Conservation (phyloP, 2,888 invertebrate genomes). For the Elaeidobius kamerunicus region DNA sequence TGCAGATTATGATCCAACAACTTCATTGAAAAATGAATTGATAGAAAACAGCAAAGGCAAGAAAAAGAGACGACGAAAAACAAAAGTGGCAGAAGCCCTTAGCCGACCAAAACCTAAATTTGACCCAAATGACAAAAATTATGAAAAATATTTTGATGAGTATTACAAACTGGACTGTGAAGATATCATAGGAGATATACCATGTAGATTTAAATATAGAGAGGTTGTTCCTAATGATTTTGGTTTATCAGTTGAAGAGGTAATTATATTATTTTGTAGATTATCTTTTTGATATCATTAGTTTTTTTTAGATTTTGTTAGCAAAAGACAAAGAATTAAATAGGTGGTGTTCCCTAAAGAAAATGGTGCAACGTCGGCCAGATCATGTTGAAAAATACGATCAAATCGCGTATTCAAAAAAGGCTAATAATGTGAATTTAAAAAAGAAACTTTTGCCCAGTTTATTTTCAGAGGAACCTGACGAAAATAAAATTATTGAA, state of each 20-base stretch:
- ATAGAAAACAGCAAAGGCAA: slow-evolving; percentile 56
- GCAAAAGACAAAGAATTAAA: slow-evolving; percentile 94
- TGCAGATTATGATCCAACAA: slow-evolving; percentile 72
- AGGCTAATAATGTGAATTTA: slow-evolving; percentile 66
- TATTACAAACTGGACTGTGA: slow-evolving; percentile 95
- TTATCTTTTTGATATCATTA: slow-evolving; percentile 23
- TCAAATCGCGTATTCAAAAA: slow-evolving; percentile 68
- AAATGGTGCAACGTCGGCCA: slow-evolving; percentile 73
- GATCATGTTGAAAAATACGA: slow-evolving; percentile 79
- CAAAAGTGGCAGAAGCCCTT: slow-evolving; percentile 73
- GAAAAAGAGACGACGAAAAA: slow-evolving; percentile 62
- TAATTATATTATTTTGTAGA: slow-evolving; percentile 44
- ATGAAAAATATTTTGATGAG: slow-evolving; percentile 88
- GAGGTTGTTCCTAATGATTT: slow-evolving; percentile 87
- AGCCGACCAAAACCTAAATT: slow-evolving; percentile 78
- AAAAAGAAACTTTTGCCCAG: slow-evolving; percentile 80
- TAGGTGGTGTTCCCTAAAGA: slow-evolving; percentile 91
- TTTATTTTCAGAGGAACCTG: slow-evolving; percentile 57
- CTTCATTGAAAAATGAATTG: slow-evolving; percentile 56
- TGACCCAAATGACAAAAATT: slow-evolving; percentile 74
- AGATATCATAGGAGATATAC: slow-evolving; percentile 88
- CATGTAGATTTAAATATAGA: slow-evolving; percentile 91
- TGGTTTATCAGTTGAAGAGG: slow-evolving; percentile 89
- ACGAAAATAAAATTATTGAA: slow-evolving; percentile 29
- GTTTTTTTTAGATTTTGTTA: slow-evolving; percentile 68